These are phyloP conservation scores for Dasysyrphus tricinctus DNA, from an alignment of 2,888 invertebrate genomes.

Conservation along the genomic window DNA sequence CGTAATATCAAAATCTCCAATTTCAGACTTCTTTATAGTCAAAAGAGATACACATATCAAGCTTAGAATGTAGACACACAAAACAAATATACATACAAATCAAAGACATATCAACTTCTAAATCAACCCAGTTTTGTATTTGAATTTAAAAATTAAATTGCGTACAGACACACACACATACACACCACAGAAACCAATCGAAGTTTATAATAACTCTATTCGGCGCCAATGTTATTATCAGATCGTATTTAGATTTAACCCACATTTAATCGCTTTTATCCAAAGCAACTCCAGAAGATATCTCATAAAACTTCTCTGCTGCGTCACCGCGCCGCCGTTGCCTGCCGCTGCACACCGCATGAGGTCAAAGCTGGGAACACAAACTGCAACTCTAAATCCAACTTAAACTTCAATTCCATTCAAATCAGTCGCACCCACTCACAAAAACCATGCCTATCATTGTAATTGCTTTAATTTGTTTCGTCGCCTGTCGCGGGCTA, in stretches of 20 bases:
- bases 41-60: not conserved
- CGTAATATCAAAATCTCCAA: constrained; percentile 5
- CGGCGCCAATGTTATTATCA: constrained; percentile 73
- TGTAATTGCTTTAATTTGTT: constrained; percentile 74
- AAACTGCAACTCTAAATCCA: constrained; percentile 1
- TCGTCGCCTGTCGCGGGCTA: constrained; percentile 70
- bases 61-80: not conserved
- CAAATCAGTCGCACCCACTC: constrained; percentile 63
- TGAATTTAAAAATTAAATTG: constrained; percentile 47
- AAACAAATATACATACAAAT: not conserved
- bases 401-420: constrained; percentile 23
- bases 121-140: constrained; percentile 60
- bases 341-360: constrained; percentile 41
- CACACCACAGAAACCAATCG: not conserved
- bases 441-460: constrained; percentile 43
- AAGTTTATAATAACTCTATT: constrained; percentile 55
- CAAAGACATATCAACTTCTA: constrained; percentile 24
- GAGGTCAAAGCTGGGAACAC: constrained; percentile 57
- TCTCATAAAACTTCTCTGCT: constrained; percentile 35
- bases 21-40: not conserved
- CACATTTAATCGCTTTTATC: constrained; percentile 66
- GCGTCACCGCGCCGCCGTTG: not conserved
- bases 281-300: constrained; percentile 44
- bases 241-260: constrained; percentile 72
- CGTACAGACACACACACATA: constrained; percentile 26